Base-by-base conservation (phyloP, 2,888 invertebrate species). In the Trissolcus brochymenae region DNA sequence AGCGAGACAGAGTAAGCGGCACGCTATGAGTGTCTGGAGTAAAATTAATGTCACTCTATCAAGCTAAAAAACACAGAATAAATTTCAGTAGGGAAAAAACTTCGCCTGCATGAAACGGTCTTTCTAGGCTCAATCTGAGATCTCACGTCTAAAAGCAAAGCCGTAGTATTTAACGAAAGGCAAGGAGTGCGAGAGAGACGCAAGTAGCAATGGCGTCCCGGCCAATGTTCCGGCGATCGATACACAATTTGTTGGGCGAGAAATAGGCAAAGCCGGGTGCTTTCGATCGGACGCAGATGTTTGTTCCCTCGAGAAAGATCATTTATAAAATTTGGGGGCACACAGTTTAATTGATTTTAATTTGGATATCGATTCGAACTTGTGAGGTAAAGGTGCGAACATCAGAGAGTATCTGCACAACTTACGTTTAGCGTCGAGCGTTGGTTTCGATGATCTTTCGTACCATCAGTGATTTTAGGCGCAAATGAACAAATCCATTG, bases 171-270 rank as follows among this genome's bases (percentile, higher is more conserved):
- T 60, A 21, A 56, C 13, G 41, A 40, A 64, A 60, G 65, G 41
- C 56, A 50, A 60, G 60, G 35, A 55, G 64, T 35, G 56, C 59
- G 59, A 73, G 65, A 65, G 70, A 65, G 68, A 65, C 17, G 17
- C 59, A 35, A 65, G 21, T 51, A 72, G 73, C 49, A 78, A 78
- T 73, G 77, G 77, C 70, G 64, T 60, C 67, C 72, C 76, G 68
- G 64, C 65, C 72, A 64, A 68, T 59, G 72, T 77, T 64, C 73
- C 73, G 72, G 68, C 68, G 68, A 77, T 77, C 77, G 77, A 77
- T 77, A 77, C 50, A 51, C 50, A 19, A 65, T 65, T 70, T 49
- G 43, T 40, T 49, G 70, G 50, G 14, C 25, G 46, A n/a, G 17
- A 41, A 59, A 59, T 19, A 11, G 49, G 19, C 11, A 2, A 16